Evolutionary conservation across 2,888 invertebrate species (phyloP).

Genomic region (Megaustenia siamemsis): DNA sequence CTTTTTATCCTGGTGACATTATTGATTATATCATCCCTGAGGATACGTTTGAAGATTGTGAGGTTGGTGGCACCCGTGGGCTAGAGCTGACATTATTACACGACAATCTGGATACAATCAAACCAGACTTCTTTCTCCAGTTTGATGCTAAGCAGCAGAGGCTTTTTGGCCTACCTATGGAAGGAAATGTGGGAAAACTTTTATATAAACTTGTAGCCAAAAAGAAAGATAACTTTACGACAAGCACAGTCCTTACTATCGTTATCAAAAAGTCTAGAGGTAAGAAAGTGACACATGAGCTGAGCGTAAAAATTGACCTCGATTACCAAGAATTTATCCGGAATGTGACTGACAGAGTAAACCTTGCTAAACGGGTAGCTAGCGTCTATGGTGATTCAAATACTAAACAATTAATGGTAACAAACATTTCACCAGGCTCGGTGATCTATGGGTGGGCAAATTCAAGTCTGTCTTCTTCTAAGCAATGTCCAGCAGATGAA

Average conservation of each 20-base stretch:
- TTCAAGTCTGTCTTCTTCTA: conserved; percentile 88
- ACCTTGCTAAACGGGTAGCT: conserved; percentile 86
- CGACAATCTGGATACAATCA: conserved; percentile 24
- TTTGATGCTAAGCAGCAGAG: conserved; percentile 93
- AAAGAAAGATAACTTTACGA: conserved; percentile 83
- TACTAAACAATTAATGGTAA: conserved; percentile 87
- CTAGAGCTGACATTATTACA: conserved; percentile 85
- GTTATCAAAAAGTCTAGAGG: conserved; percentile 83
- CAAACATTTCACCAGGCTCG: conserved; percentile 85
- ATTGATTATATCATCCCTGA: conserved; percentile 90
- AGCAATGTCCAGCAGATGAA: conserved; percentile 87
- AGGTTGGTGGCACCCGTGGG: conserved; percentile 85
- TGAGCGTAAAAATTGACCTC: conserved; percentile 78
- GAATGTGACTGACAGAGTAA: conserved; percentile 89
- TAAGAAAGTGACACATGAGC: conserved; percentile 69
- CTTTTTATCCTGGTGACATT: conserved; percentile 83
- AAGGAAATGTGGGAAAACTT: conserved; percentile 86
- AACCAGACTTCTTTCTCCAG: conserved; percentile 88
- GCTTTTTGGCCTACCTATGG: conserved; percentile 91
- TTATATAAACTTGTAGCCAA: conserved; percentile 90
- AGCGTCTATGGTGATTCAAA: conserved; percentile 88
- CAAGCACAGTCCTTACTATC: conserved; percentile 86
- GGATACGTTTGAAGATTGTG: conserved; percentile 94
- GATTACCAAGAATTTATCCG: conserved; percentile 86
- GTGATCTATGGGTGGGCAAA: conserved; percentile 87